Evolutionary conservation across 1,140 invertebrate genomes (phyloP).

Genomic region (Caenorhabditis briggsae): DNA sequence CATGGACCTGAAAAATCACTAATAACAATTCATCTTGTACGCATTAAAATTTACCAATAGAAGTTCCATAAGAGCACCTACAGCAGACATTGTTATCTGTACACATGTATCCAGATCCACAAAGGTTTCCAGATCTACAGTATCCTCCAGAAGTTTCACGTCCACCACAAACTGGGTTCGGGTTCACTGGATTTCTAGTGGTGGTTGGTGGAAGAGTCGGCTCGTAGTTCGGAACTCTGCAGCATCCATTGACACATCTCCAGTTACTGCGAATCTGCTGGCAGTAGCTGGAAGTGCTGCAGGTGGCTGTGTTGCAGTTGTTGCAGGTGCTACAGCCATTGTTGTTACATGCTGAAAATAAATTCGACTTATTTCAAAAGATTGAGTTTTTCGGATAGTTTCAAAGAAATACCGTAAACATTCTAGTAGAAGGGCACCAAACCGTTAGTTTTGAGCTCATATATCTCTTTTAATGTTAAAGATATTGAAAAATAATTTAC

Average conservation of each 20-base stretch:
- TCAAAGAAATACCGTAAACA: no score
- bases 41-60: conserved; percentile 32
- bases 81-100: conserved; percentile 56
- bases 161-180: conserved; percentile 57
- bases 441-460: no score
- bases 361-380: no score
- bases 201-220: conserved; percentile 50
- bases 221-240: conserved; percentile 34
- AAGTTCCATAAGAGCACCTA: conserved; percentile 58
- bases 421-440: no score
- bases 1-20: conserved; percentile 46
- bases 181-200: conserved; percentile 28
- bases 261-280: conserved; percentile 51
- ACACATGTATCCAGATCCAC: conserved; percentile 59
- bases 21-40: neutral
- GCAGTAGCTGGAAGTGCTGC: conserved; percentile 60
- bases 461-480: no score
- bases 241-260: conserved; percentile 60
- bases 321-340: conserved; percentile 34
- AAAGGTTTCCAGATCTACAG: conserved; percentile 55
- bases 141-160: conserved; percentile 60
- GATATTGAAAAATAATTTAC: no score
- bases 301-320: conserved; percentile 16
- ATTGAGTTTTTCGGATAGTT: no score
- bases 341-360: conserved; percentile 51